Evolutionary conservation across 2,113 vertebrate species (phyloP).

Genomic region (Synchiropus splendidus): DNA sequence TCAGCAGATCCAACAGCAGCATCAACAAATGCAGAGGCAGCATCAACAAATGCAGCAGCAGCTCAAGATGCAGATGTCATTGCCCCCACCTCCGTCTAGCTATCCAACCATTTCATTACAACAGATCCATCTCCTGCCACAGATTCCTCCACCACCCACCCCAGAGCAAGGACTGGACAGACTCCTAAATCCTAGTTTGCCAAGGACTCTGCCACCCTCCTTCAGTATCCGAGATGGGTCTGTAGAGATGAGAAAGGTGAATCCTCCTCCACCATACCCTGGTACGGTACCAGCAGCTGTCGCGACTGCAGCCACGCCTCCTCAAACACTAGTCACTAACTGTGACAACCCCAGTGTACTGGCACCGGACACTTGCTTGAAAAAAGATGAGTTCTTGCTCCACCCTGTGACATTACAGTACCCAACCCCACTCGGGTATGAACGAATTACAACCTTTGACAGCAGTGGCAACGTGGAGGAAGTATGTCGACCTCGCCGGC

Average conservation of each 20-base stretch:
- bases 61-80: slow-evolving; percentile 67
- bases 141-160: slow-evolving; percentile 60
- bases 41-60: slow-evolving; percentile 74
- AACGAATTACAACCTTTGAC: slow-evolving; percentile 96
- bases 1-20: slow-evolving; percentile 70
- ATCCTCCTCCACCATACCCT: slow-evolving; percentile 84
- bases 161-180: slow-evolving; percentile 63
- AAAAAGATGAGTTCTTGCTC: slow-evolving; percentile 85
- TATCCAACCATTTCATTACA: slow-evolving; percentile 66
- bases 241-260: slow-evolving; percentile 80
- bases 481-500: slow-evolving; percentile 86
- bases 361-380: slow-evolving; percentile 76
- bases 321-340: slow-evolving; percentile 64
- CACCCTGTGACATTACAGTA: slow-evolving; percentile 76
- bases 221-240: slow-evolving; percentile 72
- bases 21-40: slow-evolving; percentile 71
- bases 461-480: slow-evolving; percentile 98
- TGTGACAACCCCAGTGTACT: slow-evolving; percentile 64
- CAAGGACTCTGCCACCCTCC: slow-evolving; percentile 48
- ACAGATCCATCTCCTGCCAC: slow-evolving; percentile 64
- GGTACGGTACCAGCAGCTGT: slow-evolving; percentile 73
- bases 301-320: slow-evolving; percentile 38
- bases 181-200: slow-evolving; percentile 63
- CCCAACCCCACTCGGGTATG: slow-evolving; percentile 86
- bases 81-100: slow-evolving; percentile 60